Percentiles rank a stretch among this genome's conserved stretches.
These are phyloP conservation scores for Tubulanus polymorphus DNA, from an alignment of 2,888 invertebrate species.

Conservation along the genomic window DNA sequence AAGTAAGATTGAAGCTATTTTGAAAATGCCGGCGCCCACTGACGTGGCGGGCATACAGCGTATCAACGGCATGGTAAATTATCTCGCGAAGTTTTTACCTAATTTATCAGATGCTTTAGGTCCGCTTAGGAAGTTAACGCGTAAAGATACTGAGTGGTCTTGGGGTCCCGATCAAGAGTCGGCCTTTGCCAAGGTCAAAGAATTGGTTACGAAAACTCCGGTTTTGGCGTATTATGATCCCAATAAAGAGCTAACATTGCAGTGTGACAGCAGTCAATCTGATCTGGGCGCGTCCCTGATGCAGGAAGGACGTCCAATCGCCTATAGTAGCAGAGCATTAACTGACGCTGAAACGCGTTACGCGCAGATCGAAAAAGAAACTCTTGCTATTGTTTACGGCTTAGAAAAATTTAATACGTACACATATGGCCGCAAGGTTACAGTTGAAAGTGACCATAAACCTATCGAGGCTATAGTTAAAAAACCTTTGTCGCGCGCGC, in stretches of 20 bases:
- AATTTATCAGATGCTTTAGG: background rate
- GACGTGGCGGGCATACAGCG: background rate
- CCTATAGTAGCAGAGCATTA: constrained; percentile 16
- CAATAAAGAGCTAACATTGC: constrained; percentile 9
- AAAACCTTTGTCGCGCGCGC: constrained; percentile 16
- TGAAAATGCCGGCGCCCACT: background rate
- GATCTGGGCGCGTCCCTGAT: constrained; percentile 22
- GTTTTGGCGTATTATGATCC: constrained; percentile 20
- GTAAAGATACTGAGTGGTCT: constrained; percentile 17
- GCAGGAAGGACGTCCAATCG: constrained; percentile 19
- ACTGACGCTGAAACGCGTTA: constrained; percentile 19
- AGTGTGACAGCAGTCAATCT: constrained; percentile 23
- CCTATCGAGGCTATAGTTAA: constrained; percentile 16
- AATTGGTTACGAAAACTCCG: constrained; percentile 15
- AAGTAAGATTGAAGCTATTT: background rate
- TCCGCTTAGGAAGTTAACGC: background rate
- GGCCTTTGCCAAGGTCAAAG: constrained; percentile 21
- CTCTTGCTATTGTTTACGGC: constrained; percentile 17
- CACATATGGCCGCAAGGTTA: constrained; percentile 8
- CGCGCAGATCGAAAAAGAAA: constrained; percentile 24
- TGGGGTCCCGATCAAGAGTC: constrained; percentile 21
- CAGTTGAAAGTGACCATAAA: constrained; percentile 9
- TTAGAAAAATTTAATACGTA: constrained; percentile 16
- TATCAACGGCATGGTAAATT: background rate
- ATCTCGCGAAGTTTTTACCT: background rate